Evolutionary conservation across 2,113 vertebrate genomes (phyloP).

Genomic region (Megaceryle torquata): DNA sequence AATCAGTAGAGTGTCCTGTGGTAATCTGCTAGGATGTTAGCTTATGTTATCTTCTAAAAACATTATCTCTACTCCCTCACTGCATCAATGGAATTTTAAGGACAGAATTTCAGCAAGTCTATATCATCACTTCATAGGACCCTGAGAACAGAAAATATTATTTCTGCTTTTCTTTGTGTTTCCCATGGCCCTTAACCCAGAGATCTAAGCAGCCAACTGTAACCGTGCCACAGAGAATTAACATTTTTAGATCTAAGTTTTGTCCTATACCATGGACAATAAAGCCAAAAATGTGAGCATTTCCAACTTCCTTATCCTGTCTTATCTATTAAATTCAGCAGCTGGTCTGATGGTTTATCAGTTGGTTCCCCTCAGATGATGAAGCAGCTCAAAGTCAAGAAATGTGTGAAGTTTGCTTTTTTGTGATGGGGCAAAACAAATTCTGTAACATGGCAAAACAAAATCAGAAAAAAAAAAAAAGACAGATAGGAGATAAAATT

Average conservation of each 20-base stretch:
- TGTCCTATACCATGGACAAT: not conserved
- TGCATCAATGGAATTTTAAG: not conserved
- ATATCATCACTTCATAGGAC: not conserved
- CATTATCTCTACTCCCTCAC: not conserved
- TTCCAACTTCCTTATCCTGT: not conserved
- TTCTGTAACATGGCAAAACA: not conserved
- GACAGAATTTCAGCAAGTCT: not conserved
- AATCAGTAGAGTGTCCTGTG: not conserved
- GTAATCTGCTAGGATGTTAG: not conserved
- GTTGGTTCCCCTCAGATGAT: not conserved
- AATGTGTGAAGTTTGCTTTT: not conserved
- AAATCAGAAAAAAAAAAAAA: not conserved
- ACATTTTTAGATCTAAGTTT: not conserved
- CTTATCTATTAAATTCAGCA: not conserved
- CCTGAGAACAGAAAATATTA: not conserved
- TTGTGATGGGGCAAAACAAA: not conserved
- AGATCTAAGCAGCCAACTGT: conserved; percentile 1
- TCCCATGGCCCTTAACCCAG: not conserved
- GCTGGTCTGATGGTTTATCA: not conserved
- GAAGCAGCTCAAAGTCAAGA: not conserved
- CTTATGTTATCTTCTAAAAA: not conserved
- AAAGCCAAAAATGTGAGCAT: not conserved
- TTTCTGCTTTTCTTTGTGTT: not conserved
- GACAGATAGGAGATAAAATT: not conserved
- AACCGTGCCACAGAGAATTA: not conserved